Conservation (phyloP, 2,113 vertebrate species). For the Archocentrus centrarchus region DNA sequence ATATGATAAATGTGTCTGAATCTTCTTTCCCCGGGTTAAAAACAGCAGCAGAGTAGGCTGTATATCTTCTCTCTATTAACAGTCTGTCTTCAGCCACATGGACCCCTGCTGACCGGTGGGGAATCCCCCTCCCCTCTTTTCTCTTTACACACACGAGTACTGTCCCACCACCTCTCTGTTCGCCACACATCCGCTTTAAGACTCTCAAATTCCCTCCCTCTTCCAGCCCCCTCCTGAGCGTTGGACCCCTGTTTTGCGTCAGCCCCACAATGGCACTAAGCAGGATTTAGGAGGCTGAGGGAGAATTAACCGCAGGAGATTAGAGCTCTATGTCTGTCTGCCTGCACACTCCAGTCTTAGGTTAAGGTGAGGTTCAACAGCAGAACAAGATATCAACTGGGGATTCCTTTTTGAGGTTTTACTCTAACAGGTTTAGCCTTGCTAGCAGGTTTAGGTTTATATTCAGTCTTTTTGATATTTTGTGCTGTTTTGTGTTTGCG, state of each 20-base stretch:
- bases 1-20: constrained; percentile 66
- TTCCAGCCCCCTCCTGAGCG: constrained; percentile 36
- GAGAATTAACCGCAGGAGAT: constrained; percentile 78
- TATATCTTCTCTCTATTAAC: constrained; percentile 64
- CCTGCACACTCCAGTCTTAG: constrained; percentile 49
- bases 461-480: not conserved
- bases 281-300: constrained; percentile 77
- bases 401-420: not conserved
- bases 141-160: constrained; percentile 10
- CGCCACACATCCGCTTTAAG: constrained; percentile 46
- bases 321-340: constrained; percentile 69
- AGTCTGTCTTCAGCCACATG: constrained; percentile 64
- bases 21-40: constrained; percentile 23
- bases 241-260: constrained; percentile 68
- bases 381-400: constrained; percentile 53
- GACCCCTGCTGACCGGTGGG: constrained; percentile 49
- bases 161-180: constrained; percentile 41
- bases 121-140: constrained; percentile 43
- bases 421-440: not conserved
- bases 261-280: constrained; percentile 77
- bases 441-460: not conserved
- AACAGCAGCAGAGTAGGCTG: constrained; percentile 52
- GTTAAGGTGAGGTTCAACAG: constrained; percentile 66
- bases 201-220: constrained; percentile 56
- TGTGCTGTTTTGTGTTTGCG: not conserved